phyloP scores from a whole-genome alignment of 2,888 invertebrate genomes.

The Eueremaeus valkanovi region DNA sequence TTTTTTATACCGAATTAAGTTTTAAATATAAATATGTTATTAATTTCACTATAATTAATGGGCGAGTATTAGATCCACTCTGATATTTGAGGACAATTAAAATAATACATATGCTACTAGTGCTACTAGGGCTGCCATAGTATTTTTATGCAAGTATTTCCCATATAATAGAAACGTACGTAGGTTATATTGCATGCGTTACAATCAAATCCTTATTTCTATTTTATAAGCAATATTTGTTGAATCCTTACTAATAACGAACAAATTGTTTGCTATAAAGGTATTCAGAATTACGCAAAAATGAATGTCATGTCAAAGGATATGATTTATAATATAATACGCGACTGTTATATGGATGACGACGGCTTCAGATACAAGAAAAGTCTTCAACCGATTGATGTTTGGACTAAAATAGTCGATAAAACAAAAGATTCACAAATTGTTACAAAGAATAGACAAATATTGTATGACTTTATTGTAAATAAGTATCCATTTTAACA shows the following conservation, averaged over 20 bases:
- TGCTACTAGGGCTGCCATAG: too few species aligned
- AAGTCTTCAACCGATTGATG: too few species aligned
- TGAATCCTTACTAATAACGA: background rate
- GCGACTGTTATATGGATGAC: background rate
- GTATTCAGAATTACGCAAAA: background rate
- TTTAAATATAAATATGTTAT: too few species aligned
- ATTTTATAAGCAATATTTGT: background rate
- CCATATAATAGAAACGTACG: too few species aligned
- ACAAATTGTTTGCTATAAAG: background rate
- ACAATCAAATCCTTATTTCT: background rate
- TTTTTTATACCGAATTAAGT: too few species aligned
- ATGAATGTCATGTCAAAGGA: background rate
- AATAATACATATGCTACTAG: too few species aligned
- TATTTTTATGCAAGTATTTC: too few species aligned
- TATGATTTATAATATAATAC: background rate
- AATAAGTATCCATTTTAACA: too few species aligned
- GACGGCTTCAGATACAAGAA: constrained; percentile 3
- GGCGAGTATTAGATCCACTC: too few species aligned
- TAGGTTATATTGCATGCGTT: background rate
- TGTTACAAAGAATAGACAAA: background rate
- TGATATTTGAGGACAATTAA: too few species aligned
- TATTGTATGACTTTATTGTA: background rate
- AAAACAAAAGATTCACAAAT: background rate
- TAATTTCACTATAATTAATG: too few species aligned
- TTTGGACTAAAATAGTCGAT: background rate